Base-by-base conservation (phyloP, 1,140 invertebrate species). In the Temnothorax longispinosus region DNA sequence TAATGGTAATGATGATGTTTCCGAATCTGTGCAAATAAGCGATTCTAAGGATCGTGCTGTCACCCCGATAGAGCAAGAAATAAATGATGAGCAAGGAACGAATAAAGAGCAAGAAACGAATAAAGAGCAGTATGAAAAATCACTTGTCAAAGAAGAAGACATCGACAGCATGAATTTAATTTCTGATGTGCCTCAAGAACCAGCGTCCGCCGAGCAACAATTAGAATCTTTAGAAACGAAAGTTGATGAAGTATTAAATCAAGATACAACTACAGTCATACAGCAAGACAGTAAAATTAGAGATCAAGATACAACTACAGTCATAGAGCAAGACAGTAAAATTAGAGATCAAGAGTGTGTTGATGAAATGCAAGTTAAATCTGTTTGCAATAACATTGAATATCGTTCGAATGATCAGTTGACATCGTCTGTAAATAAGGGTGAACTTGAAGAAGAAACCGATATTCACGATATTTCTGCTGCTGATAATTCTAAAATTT, bases 1-100 rank as follows among this genome's bases (percentile, higher is more conserved):
- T 44, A 80, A 88, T 27, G 90, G 88, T n/a, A 94, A 92, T 69
- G 92, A 94, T 56, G 91, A 94, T 60, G 89, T 93, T 77, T 92
- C 93, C 50, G 91, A 93, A 2, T 72, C 69, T n/a, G 32, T 21
- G 18, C 86, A 88, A 52, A 35, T 62, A 15, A 64, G 1, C 54
- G 50, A 84, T n/a, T 71, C 41, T 11, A 72, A 89, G 8, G 44
- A 87, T 1, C 60, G 84, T 7, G 54, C n/a, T 21, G 47, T 47
- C 15, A 38, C 77, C 11, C 3, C 52, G 27, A 10, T 35, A 13
- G 58, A 81, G 4, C 27, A 69, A 65, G n/a, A 75, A n/a, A 27
- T 27, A 27, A 27, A 27, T 27, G 27, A 27, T 27, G 58, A 81
- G 4, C 27, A 69, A 65, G n/a, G 71, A n/a, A 69, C 18, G 21